Conservation (phyloP, 2,797 vertebrate genomes). For the Coracias cyanogaster region DNA sequence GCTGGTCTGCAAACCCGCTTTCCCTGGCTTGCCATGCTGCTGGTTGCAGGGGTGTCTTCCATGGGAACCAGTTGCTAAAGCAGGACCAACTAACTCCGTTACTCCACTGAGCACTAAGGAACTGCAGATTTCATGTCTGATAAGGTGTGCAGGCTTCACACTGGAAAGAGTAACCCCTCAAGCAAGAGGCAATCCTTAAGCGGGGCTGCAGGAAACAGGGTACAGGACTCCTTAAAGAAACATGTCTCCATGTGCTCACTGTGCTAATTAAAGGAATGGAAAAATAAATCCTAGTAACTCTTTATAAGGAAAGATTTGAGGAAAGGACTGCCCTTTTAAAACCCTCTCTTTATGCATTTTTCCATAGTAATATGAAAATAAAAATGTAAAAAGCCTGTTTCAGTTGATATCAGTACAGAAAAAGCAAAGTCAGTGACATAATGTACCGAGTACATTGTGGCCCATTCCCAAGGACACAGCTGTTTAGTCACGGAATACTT, state of each 20-base stretch:
- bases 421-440: neutral
- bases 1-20: neutral
- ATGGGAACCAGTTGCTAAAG: neutral
- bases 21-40: neutral
- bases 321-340: neutral
- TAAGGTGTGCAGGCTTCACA: neutral
- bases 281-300: neutral
- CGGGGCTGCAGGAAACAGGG: neutral
- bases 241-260: accelerated
- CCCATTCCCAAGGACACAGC: neutral
- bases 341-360: neutral
- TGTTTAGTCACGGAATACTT: neutral
- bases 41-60: neutral
- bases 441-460: accelerated
- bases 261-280: neutral
- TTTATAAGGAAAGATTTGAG: neutral
- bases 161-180: neutral
- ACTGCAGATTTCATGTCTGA: neutral
- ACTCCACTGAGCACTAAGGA: neutral
- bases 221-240: neutral
- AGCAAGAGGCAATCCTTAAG: neutral
- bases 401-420: neutral
- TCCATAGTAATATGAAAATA: neutral
- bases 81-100: neutral
- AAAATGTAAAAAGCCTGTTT: neutral